phyloP scores from a whole-genome alignment of 1,140 invertebrate genomes.

The Dendroctonus ponderosae region DNA sequence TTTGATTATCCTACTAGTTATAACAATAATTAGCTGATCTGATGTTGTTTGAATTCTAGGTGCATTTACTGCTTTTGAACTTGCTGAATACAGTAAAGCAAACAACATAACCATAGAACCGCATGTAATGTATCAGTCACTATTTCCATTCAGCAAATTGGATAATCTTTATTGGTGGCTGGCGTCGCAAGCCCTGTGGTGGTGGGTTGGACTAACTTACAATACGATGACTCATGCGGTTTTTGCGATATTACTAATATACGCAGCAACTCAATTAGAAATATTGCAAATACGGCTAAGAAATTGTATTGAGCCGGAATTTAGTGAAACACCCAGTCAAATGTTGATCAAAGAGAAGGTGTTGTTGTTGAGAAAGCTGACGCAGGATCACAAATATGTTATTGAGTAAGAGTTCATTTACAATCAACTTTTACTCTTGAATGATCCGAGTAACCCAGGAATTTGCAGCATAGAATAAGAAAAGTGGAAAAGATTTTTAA shows the following conservation, averaged over 20 bases:
- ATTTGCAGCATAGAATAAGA: too few species aligned
- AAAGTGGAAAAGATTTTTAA: too few species aligned
- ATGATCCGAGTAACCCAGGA: too few species aligned
- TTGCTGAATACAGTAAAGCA: neutral
- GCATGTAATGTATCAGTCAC: slow-evolving; percentile 9
- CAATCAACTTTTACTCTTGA: neutral
- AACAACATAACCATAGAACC: slow-evolving; percentile 7
- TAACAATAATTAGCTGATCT: too few species aligned
- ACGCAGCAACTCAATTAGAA: slow-evolving; percentile 11
- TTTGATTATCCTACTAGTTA: too few species aligned
- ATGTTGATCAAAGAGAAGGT: neutral
- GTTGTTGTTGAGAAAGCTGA: neutral
- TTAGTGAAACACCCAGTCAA: neutral
- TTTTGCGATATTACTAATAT: slow-evolving; percentile 4
- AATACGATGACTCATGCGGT: slow-evolving; percentile 6
- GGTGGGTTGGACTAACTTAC: neutral
- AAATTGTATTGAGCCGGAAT: neutral
- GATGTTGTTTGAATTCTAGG: neutral
- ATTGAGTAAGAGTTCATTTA: slow-evolving; percentile 8
- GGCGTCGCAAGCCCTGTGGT: neutral
- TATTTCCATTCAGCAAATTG: slow-evolving; percentile 12
- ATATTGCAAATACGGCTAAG: slow-evolving; percentile 9
- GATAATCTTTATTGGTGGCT: neutral
- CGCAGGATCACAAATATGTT: slow-evolving; percentile 7
- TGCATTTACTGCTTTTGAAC: neutral